Base-by-base conservation (phyloP, 1,140 invertebrate species). In the Ericerus pela region DNA sequence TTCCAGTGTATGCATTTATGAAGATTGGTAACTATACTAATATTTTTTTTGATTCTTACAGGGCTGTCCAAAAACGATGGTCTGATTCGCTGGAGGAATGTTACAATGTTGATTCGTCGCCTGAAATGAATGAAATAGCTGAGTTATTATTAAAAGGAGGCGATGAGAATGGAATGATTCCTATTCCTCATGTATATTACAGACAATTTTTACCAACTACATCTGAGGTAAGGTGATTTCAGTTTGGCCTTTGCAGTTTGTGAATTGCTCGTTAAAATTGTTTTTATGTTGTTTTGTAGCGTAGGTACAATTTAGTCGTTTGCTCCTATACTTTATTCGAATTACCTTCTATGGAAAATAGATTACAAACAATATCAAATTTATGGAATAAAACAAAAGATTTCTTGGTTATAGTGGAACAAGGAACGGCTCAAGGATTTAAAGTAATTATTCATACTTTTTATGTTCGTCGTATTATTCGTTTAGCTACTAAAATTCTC, bases 311-410 rank as follows among this genome's bases (percentile, higher is more conserved):
- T 68, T 68, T 95, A 41, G 84, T 92, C 22, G 71, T 91, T 18
- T 81, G 80, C 61, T 82, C 88, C 6, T 89, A 80, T 66, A 78
- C 86, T 1, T 72, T 94, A 43, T 75, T 93, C 56, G 91, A 95
- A 69, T 67, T 92, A 52, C 80, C 81, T 5, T 75, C 75, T 57
- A 67, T 73, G 53, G 70, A 79, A 64, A 72, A 70, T 30, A 74
- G 91, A 53, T 66, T 89, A 18, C 75, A 87, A 63, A 75, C 76
- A 0, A 67, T 93, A 57, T 69, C 81, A 18, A 85, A 82, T 64
- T 70, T 94, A 14, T 95, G 91, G 90, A 78, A 78, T 36, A 93
- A 89, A 73, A 90, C 88, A 11, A 72, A 79, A 57, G 76, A 81
- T 14, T 89, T 85, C 67, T 70, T 95, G 60, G 75, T 96, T 30